Conservation (phyloP, 2,113 vertebrate genomes). For the Shinisaurus crocodilurus region DNA sequence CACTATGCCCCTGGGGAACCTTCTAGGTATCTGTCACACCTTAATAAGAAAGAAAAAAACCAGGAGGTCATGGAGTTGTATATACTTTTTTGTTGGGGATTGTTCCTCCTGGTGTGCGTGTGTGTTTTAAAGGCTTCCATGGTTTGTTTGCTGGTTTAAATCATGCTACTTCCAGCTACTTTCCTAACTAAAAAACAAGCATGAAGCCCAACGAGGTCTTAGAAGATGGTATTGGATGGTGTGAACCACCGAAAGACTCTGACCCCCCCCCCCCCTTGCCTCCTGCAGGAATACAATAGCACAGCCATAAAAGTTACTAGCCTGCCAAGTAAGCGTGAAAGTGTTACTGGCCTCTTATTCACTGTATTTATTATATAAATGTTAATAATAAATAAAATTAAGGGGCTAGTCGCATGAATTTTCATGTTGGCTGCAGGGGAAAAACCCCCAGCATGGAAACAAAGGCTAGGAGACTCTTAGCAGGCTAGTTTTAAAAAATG, state of each 20-base stretch:
- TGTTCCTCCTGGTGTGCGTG: neutral
- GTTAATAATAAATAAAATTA: no score
- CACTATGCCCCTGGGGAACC: neutral
- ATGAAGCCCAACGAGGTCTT: neutral
- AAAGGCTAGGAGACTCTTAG: no score
- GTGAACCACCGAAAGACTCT: neutral
- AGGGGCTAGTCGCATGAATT: no score
- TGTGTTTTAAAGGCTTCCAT: no score
- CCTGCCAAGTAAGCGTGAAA: no score
- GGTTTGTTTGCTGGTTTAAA: neutral
- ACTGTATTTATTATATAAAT: no score
- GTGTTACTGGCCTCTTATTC: no score
- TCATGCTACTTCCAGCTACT: neutral
- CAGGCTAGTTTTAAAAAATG: no score
- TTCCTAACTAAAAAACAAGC: neutral
- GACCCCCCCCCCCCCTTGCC: no score
- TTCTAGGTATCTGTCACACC: neutral
- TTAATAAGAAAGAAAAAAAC: neutral
- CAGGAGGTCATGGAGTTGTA: neutral
- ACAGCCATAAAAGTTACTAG: neutral
- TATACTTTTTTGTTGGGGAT: neutral
- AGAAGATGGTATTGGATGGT: no score
- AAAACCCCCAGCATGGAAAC: no score
- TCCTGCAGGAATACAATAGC: neutral
- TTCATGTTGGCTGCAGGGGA: no score